A percentile compares a stretch with the other conserved stretches of the same genome.
phyloP scores from a whole-genome alignment of 1,140 invertebrate species.

The Ephestia elutella region DNA sequence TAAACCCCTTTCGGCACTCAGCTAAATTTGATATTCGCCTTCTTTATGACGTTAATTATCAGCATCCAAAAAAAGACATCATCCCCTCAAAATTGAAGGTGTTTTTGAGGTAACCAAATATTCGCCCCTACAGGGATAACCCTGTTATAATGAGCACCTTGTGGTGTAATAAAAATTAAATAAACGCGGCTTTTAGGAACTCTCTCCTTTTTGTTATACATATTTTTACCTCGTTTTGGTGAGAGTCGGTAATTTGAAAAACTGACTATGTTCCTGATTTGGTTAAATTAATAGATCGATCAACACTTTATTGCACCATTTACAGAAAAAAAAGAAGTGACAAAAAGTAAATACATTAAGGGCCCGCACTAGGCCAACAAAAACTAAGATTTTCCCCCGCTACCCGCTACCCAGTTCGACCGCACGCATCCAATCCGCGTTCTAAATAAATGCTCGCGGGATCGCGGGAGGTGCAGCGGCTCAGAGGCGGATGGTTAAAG shows the following conservation, averaged over 20 bases:
- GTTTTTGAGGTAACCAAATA: not conserved
- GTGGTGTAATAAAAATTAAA: slow-evolving; percentile 1
- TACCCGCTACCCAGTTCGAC: no score
- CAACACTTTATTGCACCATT: no score
- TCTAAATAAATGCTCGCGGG: no score
- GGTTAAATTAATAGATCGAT: no score
- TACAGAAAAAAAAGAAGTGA: no score
- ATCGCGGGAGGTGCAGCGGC: no score
- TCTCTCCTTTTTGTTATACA: not conserved
- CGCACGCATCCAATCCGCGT: no score
- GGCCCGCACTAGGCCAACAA: no score
- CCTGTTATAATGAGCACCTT: not conserved
- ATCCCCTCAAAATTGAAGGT: not conserved
- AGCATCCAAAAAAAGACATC: not conserved
- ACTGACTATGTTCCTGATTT: not conserved
- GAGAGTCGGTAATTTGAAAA: not conserved
- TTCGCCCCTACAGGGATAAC: not conserved
- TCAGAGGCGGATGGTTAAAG: no score
- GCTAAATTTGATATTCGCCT: slow-evolving; percentile 6
- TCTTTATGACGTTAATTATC: slow-evolving; percentile 11
- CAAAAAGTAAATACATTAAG: no score
- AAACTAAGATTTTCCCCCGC: no score
- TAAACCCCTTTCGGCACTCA: no score
- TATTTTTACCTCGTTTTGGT: not conserved
- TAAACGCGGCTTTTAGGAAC: not conserved